A percentile compares a stretch with the other conserved stretches of the same genome.
These are phyloP conservation scores for Corythornis madagascariensis DNA, from an alignment of 2,113 vertebrate species.

Conservation along the genomic window DNA sequence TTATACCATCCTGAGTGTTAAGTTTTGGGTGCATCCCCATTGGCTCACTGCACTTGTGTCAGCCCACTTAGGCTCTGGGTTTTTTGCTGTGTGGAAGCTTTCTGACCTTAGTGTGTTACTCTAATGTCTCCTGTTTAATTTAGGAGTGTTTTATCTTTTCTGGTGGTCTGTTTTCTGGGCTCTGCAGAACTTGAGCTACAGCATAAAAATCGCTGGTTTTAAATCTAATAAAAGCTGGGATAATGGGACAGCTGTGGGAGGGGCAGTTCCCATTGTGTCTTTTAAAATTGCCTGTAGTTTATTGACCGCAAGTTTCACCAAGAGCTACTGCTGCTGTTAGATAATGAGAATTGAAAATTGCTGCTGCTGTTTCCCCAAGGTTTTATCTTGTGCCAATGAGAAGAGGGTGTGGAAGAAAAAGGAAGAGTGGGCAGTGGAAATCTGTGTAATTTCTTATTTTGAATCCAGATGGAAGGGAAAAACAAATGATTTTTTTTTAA, in stretches of 20 bases:
- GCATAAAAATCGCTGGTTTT: slow-evolving; percentile 58
- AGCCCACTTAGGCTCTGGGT: neutral
- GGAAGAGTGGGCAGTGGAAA: slow-evolving; percentile 25
- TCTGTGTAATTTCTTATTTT: neutral
- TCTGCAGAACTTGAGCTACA: slow-evolving; percentile 52
- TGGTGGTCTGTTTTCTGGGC: slow-evolving; percentile 62
- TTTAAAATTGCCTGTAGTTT: slow-evolving; percentile 68
- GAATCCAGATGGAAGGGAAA: neutral
- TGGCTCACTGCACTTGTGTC: neutral
- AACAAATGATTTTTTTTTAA: neutral
- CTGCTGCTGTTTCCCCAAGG: slow-evolving; percentile 55
- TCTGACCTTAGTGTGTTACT: neutral
- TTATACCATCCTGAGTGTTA: neutral
- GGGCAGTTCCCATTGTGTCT: slow-evolving; percentile 65
- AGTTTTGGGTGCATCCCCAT: fast-evolving
- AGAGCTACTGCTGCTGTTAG: slow-evolving; percentile 53
- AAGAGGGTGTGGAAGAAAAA: slow-evolving; percentile 8
- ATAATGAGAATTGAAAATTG: slow-evolving; percentile 70
- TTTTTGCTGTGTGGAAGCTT: neutral
- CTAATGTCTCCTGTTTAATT: slow-evolving; percentile 31
- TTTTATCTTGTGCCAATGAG: slow-evolving; percentile 25
- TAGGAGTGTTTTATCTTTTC: slow-evolving; percentile 57
- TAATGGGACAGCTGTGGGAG: slow-evolving; percentile 70
- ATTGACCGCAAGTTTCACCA: slow-evolving; percentile 68
- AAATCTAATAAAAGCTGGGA: slow-evolving; percentile 70